phyloP scores from a whole-genome alignment of 2,888 invertebrate genomes.

The Mamestra brassicae region DNA sequence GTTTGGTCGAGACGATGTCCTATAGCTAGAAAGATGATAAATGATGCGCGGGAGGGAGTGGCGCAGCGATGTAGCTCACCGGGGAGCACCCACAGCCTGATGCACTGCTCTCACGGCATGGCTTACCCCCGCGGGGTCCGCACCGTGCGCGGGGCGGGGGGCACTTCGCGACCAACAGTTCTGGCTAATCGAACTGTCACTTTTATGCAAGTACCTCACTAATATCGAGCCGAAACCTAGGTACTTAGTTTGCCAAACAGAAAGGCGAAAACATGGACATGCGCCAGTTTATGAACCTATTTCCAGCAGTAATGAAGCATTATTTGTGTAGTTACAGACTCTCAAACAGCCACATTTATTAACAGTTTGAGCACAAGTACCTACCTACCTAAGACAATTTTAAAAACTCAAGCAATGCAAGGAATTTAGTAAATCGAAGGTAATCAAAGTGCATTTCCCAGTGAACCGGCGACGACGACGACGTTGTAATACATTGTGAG shows the following conservation, averaged over 20 bases:
- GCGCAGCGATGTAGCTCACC: conserved; percentile 48
- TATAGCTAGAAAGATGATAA: conserved; percentile 30
- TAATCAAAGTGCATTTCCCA: conserved; percentile 8
- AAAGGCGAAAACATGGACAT: neutral
- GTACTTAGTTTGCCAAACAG: conserved; percentile 5
- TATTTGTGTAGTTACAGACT: neutral
- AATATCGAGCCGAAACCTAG: neutral
- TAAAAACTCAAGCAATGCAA: neutral
- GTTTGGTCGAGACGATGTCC: neutral
- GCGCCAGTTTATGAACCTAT: too few species aligned
- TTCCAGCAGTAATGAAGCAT: neutral
- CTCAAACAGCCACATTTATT: neutral
- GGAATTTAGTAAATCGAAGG: conserved; percentile 33
- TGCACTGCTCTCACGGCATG: neutral
- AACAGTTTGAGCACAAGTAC: too few species aligned
- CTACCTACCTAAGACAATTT: neutral
- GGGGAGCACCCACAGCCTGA: conserved; percentile 13
- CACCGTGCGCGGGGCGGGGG: neutral
- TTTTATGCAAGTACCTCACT: conserved; percentile 37
- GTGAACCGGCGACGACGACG: conserved; percentile 1
- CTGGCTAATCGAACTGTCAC: conserved; percentile 39
- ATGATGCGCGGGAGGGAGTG: conserved; percentile 36
- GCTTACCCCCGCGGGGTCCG: neutral
- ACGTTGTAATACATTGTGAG: conserved; percentile 35
- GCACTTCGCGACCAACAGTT: conserved; percentile 8